Evolutionary conservation across 2,113 vertebrate species (phyloP), one percentile per base, ranked within the genome.

Genomic region (Zosterops hypoxanthus): DNA sequence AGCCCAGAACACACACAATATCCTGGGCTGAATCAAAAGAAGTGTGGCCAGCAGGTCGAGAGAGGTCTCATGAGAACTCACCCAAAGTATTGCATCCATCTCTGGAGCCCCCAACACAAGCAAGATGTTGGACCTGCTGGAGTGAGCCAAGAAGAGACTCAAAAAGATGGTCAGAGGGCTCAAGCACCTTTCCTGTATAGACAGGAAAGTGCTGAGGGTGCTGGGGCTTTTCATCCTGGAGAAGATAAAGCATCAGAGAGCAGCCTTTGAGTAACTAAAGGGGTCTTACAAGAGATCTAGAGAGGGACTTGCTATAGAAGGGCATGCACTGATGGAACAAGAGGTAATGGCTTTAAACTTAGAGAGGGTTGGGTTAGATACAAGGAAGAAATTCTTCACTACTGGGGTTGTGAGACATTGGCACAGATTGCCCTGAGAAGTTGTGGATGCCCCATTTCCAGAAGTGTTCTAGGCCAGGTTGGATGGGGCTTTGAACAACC

Each of bases 81-180:
- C 6, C 41, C 36, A 47, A 19, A 49, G 11, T 42, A 29, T 8
- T 69, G 34, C 8, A 28, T 39, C 31, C 20, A 44, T 24, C 42
- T 55, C 41, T 63, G 61, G 15, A 24, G 16, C 1, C 3, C 2
- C 33, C 31, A 63, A 0, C 34, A 15, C 7, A 29, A 39, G 18
- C 49, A 41, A 6, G 34, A 39, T 42, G 13, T 49, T 75, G 55
- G 47, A 80, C 4, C 6, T 68, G 22, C 34, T 81, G 47, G 61
- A 61, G 25, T 0, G 0, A 81, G 31, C 29, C 47, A 34, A 55
- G 22, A 61, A 55, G 34, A 61, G 8, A 20, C 10, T 29, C 47
- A 36, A 26, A 55, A 29, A 61, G 47, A 39, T 61, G 11, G 50
- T 44, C 41, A 49, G 23, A 39, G 49, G 6, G 12, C 55, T 50